These are phyloP conservation scores for Saguinus midas DNA, from an alignment of 2,113 vertebrate species.

Conservation along the genomic window DNA sequence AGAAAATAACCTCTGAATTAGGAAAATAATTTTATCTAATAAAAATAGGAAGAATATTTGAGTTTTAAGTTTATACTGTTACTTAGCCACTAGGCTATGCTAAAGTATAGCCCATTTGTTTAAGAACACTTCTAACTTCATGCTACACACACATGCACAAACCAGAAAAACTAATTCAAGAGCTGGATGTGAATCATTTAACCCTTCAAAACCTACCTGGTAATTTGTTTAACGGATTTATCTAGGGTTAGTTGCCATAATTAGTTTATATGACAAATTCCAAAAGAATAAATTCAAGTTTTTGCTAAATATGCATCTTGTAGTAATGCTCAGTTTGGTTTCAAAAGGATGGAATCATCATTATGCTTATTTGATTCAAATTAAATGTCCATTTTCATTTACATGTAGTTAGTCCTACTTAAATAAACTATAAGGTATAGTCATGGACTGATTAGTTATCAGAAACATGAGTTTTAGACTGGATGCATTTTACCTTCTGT, in stretches of 20 bases:
- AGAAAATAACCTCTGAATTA: conserved; percentile 19
- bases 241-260: neutral
- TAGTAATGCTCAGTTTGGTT: neutral
- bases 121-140: neutral
- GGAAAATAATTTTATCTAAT: conserved; percentile 15
- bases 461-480: neutral
- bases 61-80: conserved; percentile 58
- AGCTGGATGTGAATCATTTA: neutral
- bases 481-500: conserved; percentile 23
- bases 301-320: neutral
- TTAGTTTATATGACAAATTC: neutral
- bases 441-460: neutral
- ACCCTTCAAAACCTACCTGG: neutral
- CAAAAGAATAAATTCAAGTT: neutral
- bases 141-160: neutral
- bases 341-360: neutral
- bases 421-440: neutral
- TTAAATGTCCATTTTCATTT: conserved; percentile 8
- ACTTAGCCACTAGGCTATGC: conserved; percentile 84
- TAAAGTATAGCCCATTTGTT: conserved; percentile 74
- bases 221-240: neutral
- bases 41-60: neutral
- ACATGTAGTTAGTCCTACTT: neutral
- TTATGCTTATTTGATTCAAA: conserved; percentile 26
- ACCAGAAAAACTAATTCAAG: neutral